These are phyloP conservation scores for Sebastes variabilis DNA, from an alignment of 2,797 vertebrate genomes.

Conservation along the genomic window DNA sequence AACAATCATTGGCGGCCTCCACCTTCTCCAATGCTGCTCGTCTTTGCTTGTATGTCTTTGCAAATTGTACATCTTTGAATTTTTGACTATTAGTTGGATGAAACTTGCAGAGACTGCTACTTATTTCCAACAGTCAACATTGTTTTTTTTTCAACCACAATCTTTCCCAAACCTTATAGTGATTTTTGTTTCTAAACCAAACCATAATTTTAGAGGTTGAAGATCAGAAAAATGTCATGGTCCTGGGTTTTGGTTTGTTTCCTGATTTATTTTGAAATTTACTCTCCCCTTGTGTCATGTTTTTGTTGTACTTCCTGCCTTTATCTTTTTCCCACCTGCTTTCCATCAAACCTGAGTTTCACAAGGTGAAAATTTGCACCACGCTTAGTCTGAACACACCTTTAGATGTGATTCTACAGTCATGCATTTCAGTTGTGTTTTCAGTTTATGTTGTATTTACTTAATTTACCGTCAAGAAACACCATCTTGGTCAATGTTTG, in stretches of 20 bases:
- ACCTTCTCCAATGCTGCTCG: neutral
- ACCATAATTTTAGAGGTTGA: neutral
- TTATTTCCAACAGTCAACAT: rapidly evolving
- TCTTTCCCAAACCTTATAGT: neutral
- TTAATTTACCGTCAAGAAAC: neutral
- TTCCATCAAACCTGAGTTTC: too few species aligned
- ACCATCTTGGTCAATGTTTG: neutral
- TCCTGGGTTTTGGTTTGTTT: too few species aligned
- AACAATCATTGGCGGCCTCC: neutral
- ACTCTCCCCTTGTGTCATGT: too few species aligned
- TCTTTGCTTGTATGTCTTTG: too few species aligned
- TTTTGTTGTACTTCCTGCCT: too few species aligned
- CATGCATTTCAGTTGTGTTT: neutral
- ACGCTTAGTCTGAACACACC: neutral
- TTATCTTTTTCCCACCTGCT: too few species aligned
- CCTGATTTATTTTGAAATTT: rapidly evolving
- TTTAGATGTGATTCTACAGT: neutral
- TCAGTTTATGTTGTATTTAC: neutral
- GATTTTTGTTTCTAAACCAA: neutral
- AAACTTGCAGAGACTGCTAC: too few species aligned
- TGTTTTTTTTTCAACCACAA: neutral
- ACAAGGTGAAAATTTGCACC: too few species aligned
- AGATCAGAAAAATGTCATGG: too few species aligned
- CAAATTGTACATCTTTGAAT: too few species aligned
- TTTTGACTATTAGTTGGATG: neutral